phyloP scores from a whole-genome alignment of 1,140 invertebrate genomes.

The Hylaeus anthracinus region DNA sequence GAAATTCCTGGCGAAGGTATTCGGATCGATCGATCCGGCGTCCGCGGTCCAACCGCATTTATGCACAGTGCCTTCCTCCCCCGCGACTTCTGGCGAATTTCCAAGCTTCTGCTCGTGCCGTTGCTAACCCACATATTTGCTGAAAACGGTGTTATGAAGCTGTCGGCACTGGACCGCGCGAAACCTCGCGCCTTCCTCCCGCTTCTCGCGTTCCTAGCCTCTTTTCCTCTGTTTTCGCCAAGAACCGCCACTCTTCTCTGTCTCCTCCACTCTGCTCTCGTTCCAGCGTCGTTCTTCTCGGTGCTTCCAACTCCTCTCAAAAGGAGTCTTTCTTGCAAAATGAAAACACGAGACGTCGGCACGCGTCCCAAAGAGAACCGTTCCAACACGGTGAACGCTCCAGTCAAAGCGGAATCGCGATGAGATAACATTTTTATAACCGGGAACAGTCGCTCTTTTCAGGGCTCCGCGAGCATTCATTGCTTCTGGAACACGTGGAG shows the following conservation, averaged over 20 bases:
- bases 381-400: too few species aligned
- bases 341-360: conserved; percentile 26
- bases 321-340: conserved; percentile 19
- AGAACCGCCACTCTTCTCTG: conserved; percentile 12
- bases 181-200: conserved; percentile 12
- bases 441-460: not conserved
- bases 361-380: not conserved
- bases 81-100: conserved; percentile 57
- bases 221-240: not conserved
- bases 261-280: not conserved
- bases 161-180: conserved; percentile 33
- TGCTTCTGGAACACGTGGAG: not conserved
- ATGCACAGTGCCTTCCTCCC: conserved; percentile 6
- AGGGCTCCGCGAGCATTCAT: too few species aligned
- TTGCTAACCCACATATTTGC: conserved; percentile 69
- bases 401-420: not conserved
- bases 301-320: not conserved
- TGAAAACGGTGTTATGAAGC: conserved; percentile 60
- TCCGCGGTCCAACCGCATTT: conserved; percentile 40
- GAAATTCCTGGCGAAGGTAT: conserved; percentile 27
- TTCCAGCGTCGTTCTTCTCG: not conserved
- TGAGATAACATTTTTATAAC: not conserved
- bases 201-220: not conserved
- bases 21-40: conserved; percentile 42
- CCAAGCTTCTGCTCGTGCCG: conserved; percentile 53